Conservation (phyloP, 2,888 invertebrate genomes). For the Hanleya hanleyi region DNA sequence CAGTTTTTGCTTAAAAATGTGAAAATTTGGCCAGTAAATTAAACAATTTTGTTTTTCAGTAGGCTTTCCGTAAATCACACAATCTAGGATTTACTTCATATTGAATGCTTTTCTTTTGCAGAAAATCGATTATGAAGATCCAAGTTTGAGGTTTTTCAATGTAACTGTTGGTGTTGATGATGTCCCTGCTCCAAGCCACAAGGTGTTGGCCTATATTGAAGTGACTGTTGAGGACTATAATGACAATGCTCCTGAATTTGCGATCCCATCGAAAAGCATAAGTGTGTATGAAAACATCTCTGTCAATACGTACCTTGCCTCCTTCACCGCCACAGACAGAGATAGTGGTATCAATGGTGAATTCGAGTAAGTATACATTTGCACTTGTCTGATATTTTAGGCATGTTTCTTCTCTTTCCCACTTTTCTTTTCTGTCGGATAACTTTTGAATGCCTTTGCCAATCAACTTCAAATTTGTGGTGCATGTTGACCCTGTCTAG, state of each 20-base stretch:
- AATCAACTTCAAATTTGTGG: no score
- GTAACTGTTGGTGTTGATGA: constrained; percentile 68
- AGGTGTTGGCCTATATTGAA: constrained; percentile 94
- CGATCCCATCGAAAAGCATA: constrained; percentile 77
- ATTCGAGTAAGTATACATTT: constrained; percentile 63
- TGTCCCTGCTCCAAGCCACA: constrained; percentile 52
- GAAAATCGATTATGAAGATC: constrained; percentile 68
- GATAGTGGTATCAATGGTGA: constrained; percentile 86
- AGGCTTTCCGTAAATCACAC: no score
- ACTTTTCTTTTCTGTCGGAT: no score
- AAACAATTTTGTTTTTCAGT: no score
- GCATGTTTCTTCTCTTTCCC: no score
- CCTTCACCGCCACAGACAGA: constrained; percentile 95
- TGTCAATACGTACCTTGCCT: constrained; percentile 91
- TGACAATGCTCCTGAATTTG: constrained; percentile 98
- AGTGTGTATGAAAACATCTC: constrained; percentile 84
- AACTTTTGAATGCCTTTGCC: no score
- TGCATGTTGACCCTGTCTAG: no score
- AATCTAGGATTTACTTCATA: no score
- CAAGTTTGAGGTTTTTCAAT: constrained; percentile 61
- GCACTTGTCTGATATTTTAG: no score
- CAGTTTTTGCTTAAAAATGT: no score
- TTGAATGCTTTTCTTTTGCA: constrained; percentile 41
- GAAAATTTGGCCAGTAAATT: no score
- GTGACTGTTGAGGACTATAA: constrained; percentile 99